Base-by-base conservation (phyloP, 2,888 invertebrate species). In the Alsophila aescularia region DNA sequence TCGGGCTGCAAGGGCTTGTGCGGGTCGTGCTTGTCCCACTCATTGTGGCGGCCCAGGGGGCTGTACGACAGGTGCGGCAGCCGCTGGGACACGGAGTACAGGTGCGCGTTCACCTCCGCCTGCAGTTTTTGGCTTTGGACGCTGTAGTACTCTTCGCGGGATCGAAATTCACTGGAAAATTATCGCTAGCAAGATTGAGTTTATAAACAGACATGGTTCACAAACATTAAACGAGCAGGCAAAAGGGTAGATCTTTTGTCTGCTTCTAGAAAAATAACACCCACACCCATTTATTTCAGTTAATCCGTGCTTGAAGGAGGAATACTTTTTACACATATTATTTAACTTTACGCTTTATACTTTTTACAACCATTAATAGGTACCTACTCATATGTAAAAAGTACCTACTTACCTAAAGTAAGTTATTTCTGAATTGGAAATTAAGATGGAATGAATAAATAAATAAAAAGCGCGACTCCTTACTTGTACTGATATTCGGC, bases 1-100 rank as follows among this genome's bases (percentile, higher is more conserved):
- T 92, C 92, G 0, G 89, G 85, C 40, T 86, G 87, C n/a, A 92
- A 64, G 0, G 90, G 81, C 60, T 91, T 90, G 62, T 92, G 92
- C 0, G 83, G 73, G 34, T 91, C 91, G 76, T 90, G 90, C 66
- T 91, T 92, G 52, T 92, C 92, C 92, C 92, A 92, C 41, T 92
- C 92, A 65, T 79, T 87, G 67, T 92, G 92, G 0, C 92, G 79
- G 2, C 91, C 91, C 7, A 92, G 52, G 0, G 92, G 92, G 64
- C 92, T 92, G 60, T 90, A 92, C 0, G 92, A 88, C 2, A 92
- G 72, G 59, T 93, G 91, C 0, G 93, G 93, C 34, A 94, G 77
- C 18, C 94, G 81, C 72, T 94, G 94, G 0, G 93, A 93, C 8
- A 94, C 93, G 0, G 93, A 93, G 67, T 94, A 94, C 14, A 94